These are phyloP conservation scores for Heterotilapia buettikoferi DNA, from an alignment of 2,113 vertebrate species.

Conservation along the genomic window DNA sequence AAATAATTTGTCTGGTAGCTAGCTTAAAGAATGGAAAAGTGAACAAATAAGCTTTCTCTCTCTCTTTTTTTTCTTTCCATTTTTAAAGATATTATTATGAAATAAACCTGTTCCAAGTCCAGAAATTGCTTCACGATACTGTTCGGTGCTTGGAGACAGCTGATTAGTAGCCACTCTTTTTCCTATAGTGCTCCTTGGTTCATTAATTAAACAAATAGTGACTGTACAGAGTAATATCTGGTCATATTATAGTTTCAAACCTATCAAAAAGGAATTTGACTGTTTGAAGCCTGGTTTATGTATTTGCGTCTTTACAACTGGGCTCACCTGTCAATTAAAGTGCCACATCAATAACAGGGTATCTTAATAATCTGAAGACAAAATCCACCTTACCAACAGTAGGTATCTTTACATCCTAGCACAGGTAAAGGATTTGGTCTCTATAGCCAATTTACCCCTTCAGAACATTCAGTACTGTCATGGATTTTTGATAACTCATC, in stretches of 20 bases:
- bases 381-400: background rate
- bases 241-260: background rate
- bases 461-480: background rate
- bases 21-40: background rate
- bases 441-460: background rate
- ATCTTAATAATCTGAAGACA: background rate
- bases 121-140: background rate
- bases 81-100: background rate
- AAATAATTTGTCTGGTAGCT: background rate
- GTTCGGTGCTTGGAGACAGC: background rate
- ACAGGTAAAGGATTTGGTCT: background rate
- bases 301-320: background rate
- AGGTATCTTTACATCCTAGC: background rate
- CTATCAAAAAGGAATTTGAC: background rate
- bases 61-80: background rate
- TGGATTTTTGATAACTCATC: background rate
- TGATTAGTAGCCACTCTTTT: background rate
- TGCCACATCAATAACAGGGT: background rate
- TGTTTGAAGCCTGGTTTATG: background rate
- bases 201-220: background rate
- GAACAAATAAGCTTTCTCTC: background rate
- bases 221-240: background rate
- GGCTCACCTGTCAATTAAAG: background rate
- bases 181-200: background rate
- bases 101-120: background rate